Conservation (phyloP, 2,888 invertebrate species). For the Hemithea aestivaria region DNA sequence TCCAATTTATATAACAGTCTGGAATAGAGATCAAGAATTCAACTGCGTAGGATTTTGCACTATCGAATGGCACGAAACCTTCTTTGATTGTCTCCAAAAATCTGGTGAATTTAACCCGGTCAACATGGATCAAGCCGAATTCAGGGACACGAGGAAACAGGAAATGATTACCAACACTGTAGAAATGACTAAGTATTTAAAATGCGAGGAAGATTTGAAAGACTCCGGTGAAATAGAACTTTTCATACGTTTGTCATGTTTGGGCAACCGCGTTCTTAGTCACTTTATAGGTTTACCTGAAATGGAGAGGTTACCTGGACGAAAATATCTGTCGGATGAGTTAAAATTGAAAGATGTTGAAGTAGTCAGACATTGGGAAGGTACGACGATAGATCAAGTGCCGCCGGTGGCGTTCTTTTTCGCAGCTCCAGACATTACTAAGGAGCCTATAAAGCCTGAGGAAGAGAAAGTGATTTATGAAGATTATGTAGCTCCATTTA, state of each 20-base stretch:
- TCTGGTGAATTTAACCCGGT: slow-evolving; percentile 58
- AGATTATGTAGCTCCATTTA: slow-evolving; percentile 64
- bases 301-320: slow-evolving; percentile 67
- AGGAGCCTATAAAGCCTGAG: slow-evolving; percentile 54
- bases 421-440: slow-evolving; percentile 63
- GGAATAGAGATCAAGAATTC: slow-evolving; percentile 68
- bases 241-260: slow-evolving; percentile 57
- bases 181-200: slow-evolving; percentile 50
- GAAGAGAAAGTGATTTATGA: slow-evolving; percentile 53
- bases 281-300: slow-evolving; percentile 65
- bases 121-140: slow-evolving; percentile 63
- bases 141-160: slow-evolving; percentile 51
- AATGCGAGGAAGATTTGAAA: slow-evolving; percentile 69
- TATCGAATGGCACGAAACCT: slow-evolving; percentile 64
- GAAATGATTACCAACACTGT: slow-evolving; percentile 67
- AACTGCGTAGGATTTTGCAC: slow-evolving; percentile 61
- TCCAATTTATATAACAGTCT: slow-evolving; percentile 64
- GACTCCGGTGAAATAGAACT: slow-evolving; percentile 66
- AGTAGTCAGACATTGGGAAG: slow-evolving; percentile 70
- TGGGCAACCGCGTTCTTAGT: slow-evolving; percentile 62
- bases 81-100: slow-evolving; percentile 54
- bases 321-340: slow-evolving; percentile 65
- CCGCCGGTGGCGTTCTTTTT: slow-evolving; percentile 68
- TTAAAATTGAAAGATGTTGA: slow-evolving; percentile 65
- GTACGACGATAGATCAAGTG: slow-evolving; percentile 58